Evolutionary conservation across 2,113 vertebrate species (phyloP).

Genomic region (Petroica traversi): DNA sequence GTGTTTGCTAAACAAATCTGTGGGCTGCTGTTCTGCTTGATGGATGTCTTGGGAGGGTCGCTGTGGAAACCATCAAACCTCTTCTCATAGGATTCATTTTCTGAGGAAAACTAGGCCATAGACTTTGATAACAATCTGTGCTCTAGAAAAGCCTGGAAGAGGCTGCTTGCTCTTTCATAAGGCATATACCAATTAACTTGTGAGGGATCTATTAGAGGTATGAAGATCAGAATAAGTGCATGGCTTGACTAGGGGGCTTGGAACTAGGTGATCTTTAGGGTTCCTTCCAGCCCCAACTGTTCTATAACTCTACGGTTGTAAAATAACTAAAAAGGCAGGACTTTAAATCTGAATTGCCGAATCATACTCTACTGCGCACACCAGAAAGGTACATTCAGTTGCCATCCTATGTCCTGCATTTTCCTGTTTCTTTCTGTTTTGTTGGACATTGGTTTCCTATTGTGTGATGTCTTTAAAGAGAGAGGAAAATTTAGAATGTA

Average conservation of each 20-base stretch:
- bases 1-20: constrained; percentile 37
- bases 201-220: neutral
- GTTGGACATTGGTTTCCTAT: neutral
- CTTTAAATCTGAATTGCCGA: neutral
- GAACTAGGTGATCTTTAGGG: neutral
- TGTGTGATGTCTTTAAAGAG: neutral
- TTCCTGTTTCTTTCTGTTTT: neutral
- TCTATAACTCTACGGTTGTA: neutral
- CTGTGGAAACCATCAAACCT: constrained; percentile 68
- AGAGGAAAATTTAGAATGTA: neutral
- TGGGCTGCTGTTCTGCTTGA: constrained; percentile 36
- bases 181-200: neutral
- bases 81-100: constrained; percentile 47
- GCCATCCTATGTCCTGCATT: neutral
- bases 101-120: constrained; percentile 69
- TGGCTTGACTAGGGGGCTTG: neutral
- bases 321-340: neutral
- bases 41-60: constrained; percentile 32
- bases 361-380: neutral
- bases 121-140: constrained; percentile 37
- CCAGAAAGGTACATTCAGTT: neutral
- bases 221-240: neutral
- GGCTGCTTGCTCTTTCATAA: constrained; percentile 9
- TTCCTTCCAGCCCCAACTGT: neutral
- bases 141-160: constrained; percentile 12